A percentile compares a stretch with the other conserved stretches of the same genome.
These are phyloP conservation scores for Netelia virgata DNA, from an alignment of 2,888 invertebrate species.

Conservation along the genomic window DNA sequence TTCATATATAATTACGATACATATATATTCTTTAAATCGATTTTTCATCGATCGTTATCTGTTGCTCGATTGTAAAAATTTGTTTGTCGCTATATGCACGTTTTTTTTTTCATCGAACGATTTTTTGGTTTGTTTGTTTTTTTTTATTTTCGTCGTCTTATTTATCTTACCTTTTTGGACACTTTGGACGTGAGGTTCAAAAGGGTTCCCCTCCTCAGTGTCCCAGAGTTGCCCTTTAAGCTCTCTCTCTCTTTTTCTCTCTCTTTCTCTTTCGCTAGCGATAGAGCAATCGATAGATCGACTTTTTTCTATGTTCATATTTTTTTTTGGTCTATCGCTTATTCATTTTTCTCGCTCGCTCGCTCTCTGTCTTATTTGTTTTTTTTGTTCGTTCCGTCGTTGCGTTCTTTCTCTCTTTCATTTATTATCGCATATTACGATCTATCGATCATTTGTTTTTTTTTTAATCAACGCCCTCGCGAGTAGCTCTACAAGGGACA, in stretches of 20 bases:
- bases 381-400: conserved; percentile 68
- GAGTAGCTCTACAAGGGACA: conserved; percentile 80
- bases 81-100: conserved; percentile 58
- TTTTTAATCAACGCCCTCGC: conserved; percentile 75
- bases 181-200: conserved; percentile 79
- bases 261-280: conserved; percentile 68
- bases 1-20: conserved; percentile 34
- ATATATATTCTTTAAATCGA: conserved; percentile 43
- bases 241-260: conserved; percentile 65
- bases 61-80: conserved; percentile 38
- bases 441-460: conserved; percentile 61
- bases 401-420: conserved; percentile 59
- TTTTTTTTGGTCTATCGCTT: conserved; percentile 64
- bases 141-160: conserved; percentile 64
- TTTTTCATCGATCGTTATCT: conserved; percentile 51
- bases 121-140: conserved; percentile 47
- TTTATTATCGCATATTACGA: conserved; percentile 56
- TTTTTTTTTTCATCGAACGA: conserved; percentile 58
- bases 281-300: conserved; percentile 69
- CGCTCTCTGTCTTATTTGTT: conserved; percentile 57
- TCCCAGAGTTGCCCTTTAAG: conserved; percentile 75
- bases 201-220: conserved; percentile 78
- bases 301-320: conserved; percentile 42
- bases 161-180: conserved; percentile 82
- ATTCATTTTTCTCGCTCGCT: conserved; percentile 68